Evolutionary conservation across 2,888 invertebrate species (phyloP), one percentile per base, ranked within the genome.

Genomic region (Marasmarcha lunaedactyla): DNA sequence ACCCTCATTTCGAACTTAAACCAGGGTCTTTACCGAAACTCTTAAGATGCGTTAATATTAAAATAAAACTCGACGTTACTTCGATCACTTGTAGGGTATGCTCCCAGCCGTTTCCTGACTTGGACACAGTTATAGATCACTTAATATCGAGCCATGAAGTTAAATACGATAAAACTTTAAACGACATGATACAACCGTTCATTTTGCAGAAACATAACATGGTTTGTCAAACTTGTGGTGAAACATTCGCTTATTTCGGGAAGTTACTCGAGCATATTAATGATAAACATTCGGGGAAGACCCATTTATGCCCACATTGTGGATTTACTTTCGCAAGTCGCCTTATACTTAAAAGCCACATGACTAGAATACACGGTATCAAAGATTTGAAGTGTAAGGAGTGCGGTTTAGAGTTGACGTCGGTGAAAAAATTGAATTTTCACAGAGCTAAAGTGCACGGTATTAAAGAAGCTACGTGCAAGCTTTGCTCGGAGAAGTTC

Each of bases 401-500:
- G n/a, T 66, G 66, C 39, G 50, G 50, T 10, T 39, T 54, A 12
- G 52, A 55, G 15, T 60, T 61, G 35, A 45, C 50, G 35, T 52
- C 49, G 20, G 38, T 45, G n/a, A 44, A 52, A 26, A 52, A 56
- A 42, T 42, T 55, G 12, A 44, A 46, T 4, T 48, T 51, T 2
- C 63, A 63, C 38, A 47, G 50, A 34, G 59, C 57, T 0, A 57
- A 54, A 20, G 47, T 50, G 0, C 65, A 66, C 35, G 61, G 59
- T 10, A 30, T 30, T 30, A 11, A 30, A 0, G 54, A 52, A 7
- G 56, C 54, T 15, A 53, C 48, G 13, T 54, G 54, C 2, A 52
- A 58, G 15, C 66, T 65, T 26, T 68, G 68, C 33, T 37, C 47
- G 0, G 60, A 59, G 5, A 60, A 50, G 15, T 65, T 68, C 33